Evolutionary conservation across 1,140 invertebrate species (phyloP), one percentile per base, ranked within the genome.

Genomic region (Papilio polytes): DNA sequence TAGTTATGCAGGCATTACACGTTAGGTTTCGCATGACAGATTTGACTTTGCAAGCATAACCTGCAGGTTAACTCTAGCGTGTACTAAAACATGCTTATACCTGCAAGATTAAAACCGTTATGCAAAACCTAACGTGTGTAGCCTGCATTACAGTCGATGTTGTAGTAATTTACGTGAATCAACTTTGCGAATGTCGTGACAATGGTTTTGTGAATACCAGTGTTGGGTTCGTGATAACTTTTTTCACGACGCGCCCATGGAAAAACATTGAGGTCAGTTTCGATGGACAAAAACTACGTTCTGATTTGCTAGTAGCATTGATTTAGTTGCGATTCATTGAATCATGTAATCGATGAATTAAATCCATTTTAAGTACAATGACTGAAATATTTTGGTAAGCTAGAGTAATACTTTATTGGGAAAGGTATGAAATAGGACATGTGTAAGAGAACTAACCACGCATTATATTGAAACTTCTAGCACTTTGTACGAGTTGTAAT

Each of bases 181-280:
- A 13, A 56, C 44, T 1, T 59, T n/a, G 48, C 51, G 8, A 31
- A 59, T 78, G 26, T 53, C 76, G 76, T 78, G 76, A 78, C 76
- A 78, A 78, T 78, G 36, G 76, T 59, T 26, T 78, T 8, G 76
- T 59, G 76, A 78, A 36, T 31, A 36, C 63, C 26, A 3, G 63
- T 78, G 26, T 78, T 78, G 53, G 51, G 51, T 78, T 78, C 51
- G 51, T 59, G 53, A 59, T 36, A 15, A 78, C 15, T 78, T 78
- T 78, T 78, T 78, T 53, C 51, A 31, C 2, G 26, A 31, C 51
- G 18, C 26, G 22, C 51, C 4, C 26, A 26, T 31, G 53, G 76
- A 59, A 59, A 22, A 78, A 59, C n/a, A 78, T 78, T 78, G 22
- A 78, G 51, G 76, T 78, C 31, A 59, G 18, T 26, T 15, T 48